Evolutionary conservation across 2,113 vertebrate species (phyloP).

Genomic region (Coptodon bakossiorum): DNA sequence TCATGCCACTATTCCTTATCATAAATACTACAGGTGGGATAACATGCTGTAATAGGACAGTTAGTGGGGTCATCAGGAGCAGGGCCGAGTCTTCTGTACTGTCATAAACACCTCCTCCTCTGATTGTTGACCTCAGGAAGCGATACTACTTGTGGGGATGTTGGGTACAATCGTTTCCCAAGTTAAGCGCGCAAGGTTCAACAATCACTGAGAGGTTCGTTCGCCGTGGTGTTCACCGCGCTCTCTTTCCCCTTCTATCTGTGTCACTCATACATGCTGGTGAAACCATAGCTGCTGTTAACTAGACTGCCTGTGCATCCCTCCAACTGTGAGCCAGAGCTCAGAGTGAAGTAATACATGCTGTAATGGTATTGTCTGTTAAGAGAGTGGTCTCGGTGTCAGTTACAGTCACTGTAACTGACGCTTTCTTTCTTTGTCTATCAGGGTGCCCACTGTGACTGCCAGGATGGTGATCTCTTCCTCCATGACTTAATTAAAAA

Average conservation of each 20-base stretch:
- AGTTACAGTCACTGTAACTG: not conserved
- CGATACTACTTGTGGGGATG: not conserved
- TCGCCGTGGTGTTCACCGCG: not conserved
- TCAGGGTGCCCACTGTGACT: not conserved
- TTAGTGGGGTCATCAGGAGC: not conserved
- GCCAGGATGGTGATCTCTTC: not conserved
- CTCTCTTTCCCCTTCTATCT: not conserved
- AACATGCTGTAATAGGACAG: not conserved
- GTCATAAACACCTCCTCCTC: not conserved
- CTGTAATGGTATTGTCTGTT: not conserved
- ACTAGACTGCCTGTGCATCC: not conserved
- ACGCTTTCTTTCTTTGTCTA: not conserved
- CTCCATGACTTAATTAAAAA: conserved; percentile 15
- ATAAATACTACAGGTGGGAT: not conserved
- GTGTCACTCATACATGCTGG: not conserved
- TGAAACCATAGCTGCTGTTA: not conserved
- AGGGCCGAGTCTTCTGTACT: not conserved
- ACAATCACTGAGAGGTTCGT: not conserved
- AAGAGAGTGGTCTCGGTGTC: not conserved
- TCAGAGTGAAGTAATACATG: not conserved
- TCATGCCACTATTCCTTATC: not conserved
- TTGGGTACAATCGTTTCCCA: not conserved
- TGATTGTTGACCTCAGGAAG: not conserved
- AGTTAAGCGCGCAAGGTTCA: not conserved
- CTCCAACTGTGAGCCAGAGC: not conserved